Base-by-base conservation (phyloP, 1,140 invertebrate genomes). In the Halesus radiatus region DNA sequence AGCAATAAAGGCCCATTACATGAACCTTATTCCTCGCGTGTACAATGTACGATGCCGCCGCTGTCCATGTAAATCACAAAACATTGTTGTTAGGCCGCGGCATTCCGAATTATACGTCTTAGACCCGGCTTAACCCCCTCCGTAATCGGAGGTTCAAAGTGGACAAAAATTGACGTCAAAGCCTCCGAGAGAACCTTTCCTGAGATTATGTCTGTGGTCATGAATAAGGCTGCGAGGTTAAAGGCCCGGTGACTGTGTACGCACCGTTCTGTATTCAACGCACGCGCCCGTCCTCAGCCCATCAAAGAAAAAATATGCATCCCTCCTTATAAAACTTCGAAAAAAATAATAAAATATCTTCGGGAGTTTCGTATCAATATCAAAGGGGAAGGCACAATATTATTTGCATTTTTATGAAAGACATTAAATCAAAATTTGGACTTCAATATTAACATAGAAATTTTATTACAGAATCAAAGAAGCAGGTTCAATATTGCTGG, bases 151-250 rank as follows among this genome's bases (percentile, higher is more conserved):
- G 68, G 75, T 80, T 83, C 79, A 80, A 83, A 83, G 81, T 80
- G 81, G 81, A 83, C 81, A 74, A 64, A 79, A 82, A 79, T 64
- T 79, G 74, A 68, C 78, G 79, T 83, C 79, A 83, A 78, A 80
- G 79, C 70, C 66, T 73, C 73, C 64, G 70, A 56, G 53, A 58
- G 20, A 60, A 78, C 78, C 79, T 79, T 79, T 82, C 37, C 77
- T 68, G 77, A 82, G 77, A 82, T 82, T 82, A 82, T 77, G 62
- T 79, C 78, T 79, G 62, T 79, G 74, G 66, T 66, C 80, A 81
- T 81, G 80, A 81, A 81, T 78, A 81, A 78, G 78, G 68, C 66
- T 54, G 18, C 54, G 64, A 70, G 79, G 74, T 56, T 45, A 56
- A 60, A 60, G 75, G 62, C 52, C 58, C 75, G 22, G 6, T 45